Percentiles rank a stretch among this genome's conserved stretches.
Evolutionary conservation across 2,113 vertebrate species (phyloP).

Genomic region (Thunnus maccoyii): DNA sequence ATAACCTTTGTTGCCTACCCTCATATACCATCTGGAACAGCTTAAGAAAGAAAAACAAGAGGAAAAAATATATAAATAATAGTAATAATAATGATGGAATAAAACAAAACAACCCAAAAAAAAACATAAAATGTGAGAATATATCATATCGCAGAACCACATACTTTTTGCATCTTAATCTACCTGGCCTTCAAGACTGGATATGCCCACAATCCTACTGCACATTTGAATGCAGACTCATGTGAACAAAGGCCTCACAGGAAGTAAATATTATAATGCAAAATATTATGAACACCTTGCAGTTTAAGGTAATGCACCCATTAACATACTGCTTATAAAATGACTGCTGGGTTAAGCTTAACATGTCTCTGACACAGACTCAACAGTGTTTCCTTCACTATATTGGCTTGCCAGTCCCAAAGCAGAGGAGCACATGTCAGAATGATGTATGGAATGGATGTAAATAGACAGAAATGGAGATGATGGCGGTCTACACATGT

Average conservation of each 20-base stretch:
- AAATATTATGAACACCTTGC: neutral
- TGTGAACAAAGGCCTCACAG: neutral
- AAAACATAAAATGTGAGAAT: too few species aligned
- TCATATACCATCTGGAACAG: too few species aligned
- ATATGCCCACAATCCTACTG: neutral
- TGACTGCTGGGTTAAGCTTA: neutral
- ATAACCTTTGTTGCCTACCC: too few species aligned
- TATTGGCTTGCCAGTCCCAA: neutral
- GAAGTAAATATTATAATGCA: neutral
- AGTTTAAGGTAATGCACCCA: neutral
- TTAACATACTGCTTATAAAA: neutral
- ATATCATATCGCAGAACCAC: too few species aligned
- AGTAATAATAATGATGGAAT: too few species aligned
- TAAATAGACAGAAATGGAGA: constrained; percentile 65
- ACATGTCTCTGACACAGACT: constrained; percentile 3
- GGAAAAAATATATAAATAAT: too few species aligned
- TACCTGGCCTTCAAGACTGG: neutral
- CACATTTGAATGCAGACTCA: neutral
- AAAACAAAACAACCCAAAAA: too few species aligned
- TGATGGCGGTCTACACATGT: neutral
- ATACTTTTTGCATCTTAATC: too few species aligned
- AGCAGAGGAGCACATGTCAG: constrained; percentile 39
- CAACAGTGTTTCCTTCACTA: neutral
- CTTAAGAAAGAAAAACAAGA: too few species aligned
- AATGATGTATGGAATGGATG: constrained; percentile 52